Base-by-base conservation (phyloP, 2,888 invertebrate genomes). In the Camponotus fellah region DNA sequence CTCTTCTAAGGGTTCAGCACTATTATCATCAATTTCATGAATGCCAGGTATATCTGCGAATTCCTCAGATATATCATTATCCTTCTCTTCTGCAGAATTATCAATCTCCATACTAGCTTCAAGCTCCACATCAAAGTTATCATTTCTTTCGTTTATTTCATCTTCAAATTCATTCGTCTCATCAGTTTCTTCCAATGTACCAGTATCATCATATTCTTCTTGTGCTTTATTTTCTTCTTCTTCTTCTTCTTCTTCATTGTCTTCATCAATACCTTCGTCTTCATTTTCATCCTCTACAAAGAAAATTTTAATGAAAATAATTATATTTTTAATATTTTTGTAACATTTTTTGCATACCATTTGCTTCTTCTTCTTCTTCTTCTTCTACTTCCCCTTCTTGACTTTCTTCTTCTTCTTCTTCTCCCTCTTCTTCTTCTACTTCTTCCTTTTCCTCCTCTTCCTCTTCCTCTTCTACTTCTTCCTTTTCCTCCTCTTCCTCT, bases 401-500 rank as follows among this genome's bases (percentile, higher is more conserved):
- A 12, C 85, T 80, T 37, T 88, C 89, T 46, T 85, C 89, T 34
- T 89, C 84, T 43, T 86, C 86, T 37, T 87, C 84, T 43, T 88
- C 90, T 58, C 91, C 91, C 40, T 87, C 84, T 79, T 74, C 49
- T 12, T 91, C 85, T 60, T 88, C 85, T 58, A 95, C 94, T 56
- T 81, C 66, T 2, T 60, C 83, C 85, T 71, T 92, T 83, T 96
- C 93, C 40, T 92, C 91, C 71, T 94, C 91, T 74, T 96, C 95
- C 84, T 96, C 93, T 26, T 93, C 95, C 84, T 96, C 95, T 2
- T 95, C 95, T 32, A 94, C 93, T 46, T 94, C 94, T 12, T 94
- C 94, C 3, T 93, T 94, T 14, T 94, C 94, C 14, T 94, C 94
- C 60, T 85, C 88, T 75, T 89, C 92, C 56, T 88, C 87, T 40